Evolutionary conservation across 2,797 vertebrate genomes (phyloP), one percentile per base, ranked within the genome.

Genomic region (Centropyge bicolor): DNA sequence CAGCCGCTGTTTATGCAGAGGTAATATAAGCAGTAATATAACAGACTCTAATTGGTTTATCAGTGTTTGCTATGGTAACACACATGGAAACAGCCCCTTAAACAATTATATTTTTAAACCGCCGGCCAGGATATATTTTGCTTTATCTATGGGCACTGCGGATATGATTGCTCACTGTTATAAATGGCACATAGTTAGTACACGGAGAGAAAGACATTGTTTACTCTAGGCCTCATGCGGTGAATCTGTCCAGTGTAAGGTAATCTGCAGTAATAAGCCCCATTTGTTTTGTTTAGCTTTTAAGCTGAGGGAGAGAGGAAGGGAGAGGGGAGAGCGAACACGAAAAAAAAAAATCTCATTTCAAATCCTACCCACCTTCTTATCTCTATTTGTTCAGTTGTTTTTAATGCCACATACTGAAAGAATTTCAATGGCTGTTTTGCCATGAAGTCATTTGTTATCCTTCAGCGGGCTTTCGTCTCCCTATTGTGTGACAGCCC

Each of bases 301-400:
- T 95, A 95, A 95, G 94, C 94, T 92, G 91, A 87, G 89, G 82
- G 91, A 89, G 88, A 92, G 91, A 91, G 92, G 87, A 92, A 92
- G 91, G 89, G 93, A 92, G 93, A 87, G 87, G 70, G 84, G 86
- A 88, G 88, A 75, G 85, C 10, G 65, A 67, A 51, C 27, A 31
- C 27, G 27, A 64, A 93, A 90, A 89, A 92, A 90, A 93, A 91
- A 97, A 98, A 96, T 97, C 96, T 96, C 95, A 96, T 97, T 97
- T 98, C 95, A 97, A 98, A 98, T 97, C 96, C 97, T 97, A 96
- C 96, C 96, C 96, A 96, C 96, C 96, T 93, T 95, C 98, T 99
- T 99, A 99, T 99, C 98, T 98, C 96, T 99, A 96, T 99, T 99
- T 99, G 97, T 97, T 98, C 98, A 99, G 98, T 99, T 99, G 98